Conservation (phyloP, 2,888 invertebrate species). For the Theodoxus fluviatilis region DNA sequence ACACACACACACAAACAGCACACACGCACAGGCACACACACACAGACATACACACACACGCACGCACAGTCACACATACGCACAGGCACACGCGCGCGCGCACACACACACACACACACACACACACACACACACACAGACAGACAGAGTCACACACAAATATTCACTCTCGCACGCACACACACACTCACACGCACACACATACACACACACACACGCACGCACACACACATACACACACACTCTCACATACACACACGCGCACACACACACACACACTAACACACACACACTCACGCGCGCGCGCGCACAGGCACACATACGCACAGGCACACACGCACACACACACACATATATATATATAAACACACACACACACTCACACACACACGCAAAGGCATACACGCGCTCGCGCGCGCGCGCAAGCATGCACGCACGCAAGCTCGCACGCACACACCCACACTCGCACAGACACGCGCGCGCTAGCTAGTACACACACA, state of each 20-base stretch:
- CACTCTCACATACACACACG: not conserved
- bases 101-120: not conserved
- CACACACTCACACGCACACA: slow-evolving; percentile 8
- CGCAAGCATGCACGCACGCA: not conserved
- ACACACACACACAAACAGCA: not conserved
- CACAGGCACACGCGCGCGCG: not conserved
- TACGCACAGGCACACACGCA: not conserved
- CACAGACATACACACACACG: not conserved
- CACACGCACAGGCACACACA: not conserved
- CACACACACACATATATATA: not conserved
- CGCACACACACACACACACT: not conserved
- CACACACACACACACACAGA: not conserved
- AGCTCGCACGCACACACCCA: not conserved
- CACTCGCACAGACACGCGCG: not conserved
- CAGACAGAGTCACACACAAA: not conserved
- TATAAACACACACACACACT: too few relatives aligned
- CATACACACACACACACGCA: not conserved
- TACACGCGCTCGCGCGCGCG: too few relatives aligned
- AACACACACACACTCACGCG: not conserved
- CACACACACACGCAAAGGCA: too few relatives aligned
- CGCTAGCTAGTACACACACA: not conserved
- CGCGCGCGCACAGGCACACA: not conserved
- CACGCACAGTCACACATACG: not conserved
- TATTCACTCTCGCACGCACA: not conserved
- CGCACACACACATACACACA: not conserved